Evolutionary conservation across 2,888 invertebrate genomes (phyloP), one percentile per base, ranked within the genome.

Genomic region (Punctoribates punctum): DNA sequence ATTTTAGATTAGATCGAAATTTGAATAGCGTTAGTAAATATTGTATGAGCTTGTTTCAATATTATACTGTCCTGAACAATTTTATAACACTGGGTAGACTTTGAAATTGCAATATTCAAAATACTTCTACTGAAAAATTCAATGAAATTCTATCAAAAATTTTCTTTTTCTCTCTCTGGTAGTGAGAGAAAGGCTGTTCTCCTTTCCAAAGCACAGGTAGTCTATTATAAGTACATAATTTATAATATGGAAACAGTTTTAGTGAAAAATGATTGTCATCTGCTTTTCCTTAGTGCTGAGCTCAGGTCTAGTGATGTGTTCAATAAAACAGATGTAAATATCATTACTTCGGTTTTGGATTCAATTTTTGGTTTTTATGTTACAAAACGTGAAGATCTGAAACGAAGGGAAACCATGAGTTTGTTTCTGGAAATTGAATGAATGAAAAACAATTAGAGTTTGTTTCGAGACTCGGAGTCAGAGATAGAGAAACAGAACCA

Each of bases 211-310:
- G 29, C n/a, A 34, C 65, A 5, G 57, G 57, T 57, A 57, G 57
- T 57, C 11, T 57, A 57, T 57, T 57, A 57, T 57, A 13, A 57
- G 25, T 57, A 15, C 11, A 57, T 57, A 57, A 57, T 57, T 57
- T 65, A 65, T 65, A 65, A 34, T 25, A 65, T 34, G n/a, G 29
- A 25, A 60, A 20, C 4, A 57, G 34, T 65, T 29, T 5, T 11
- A 5, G 23, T 57, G 57, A 17, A 65, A 34, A 34, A 34, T 65
- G 34, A 34, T 65, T 65, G 34, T 15, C n/a, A 65, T 65, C 4
- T 34, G 29, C 23, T 17, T 13, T 51, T 17, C n/a, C 15, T n/a
- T 4, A 51, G n/a, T 51, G 51, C 6, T 51, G 51, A n/a, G 3
- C 5, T 4, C 13, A 4, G 15, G 13, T 8, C 3, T n/a, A 51